Conservation (phyloP, 2,888 invertebrate species). For the Tiphia femorata region DNA sequence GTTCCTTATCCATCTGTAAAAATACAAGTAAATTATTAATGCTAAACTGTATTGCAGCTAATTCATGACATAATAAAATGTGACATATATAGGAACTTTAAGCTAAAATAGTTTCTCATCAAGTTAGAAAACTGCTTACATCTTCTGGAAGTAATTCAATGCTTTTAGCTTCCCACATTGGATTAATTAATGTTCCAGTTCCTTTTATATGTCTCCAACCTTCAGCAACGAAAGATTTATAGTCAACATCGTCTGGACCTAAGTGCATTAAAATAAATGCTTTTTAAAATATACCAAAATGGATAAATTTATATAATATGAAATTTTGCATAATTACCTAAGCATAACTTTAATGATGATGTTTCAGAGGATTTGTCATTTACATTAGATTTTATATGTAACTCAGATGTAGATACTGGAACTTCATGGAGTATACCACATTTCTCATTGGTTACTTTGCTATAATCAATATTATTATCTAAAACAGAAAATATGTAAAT, state of each 20-base stretch:
- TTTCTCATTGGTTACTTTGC: constrained; percentile 72
- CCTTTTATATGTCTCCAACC: constrained; percentile 76
- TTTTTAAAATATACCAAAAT: background rate
- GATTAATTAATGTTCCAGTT: constrained; percentile 64
- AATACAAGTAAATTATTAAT: constrained; percentile 17
- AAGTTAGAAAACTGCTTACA: constrained; percentile 40
- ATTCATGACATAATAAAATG: background rate
- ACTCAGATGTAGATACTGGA: constrained; percentile 76
- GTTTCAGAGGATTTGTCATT: too few relatives aligned
- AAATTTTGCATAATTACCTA: constrained; percentile 69
- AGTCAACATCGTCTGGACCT: constrained; percentile 73
- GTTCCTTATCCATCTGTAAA: constrained; percentile 69
- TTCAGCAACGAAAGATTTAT: constrained; percentile 76
- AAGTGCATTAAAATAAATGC: background rate
- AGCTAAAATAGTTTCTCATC: background rate
- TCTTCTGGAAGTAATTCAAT: constrained; percentile 75
- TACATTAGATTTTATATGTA: constrained; percentile 73
- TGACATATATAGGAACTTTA: background rate
- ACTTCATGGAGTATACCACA: constrained; percentile 72
- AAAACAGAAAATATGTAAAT: constrained; percentile 11
- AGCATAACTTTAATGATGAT: constrained; percentile 73
- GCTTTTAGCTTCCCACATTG: constrained; percentile 75
- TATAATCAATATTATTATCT: constrained; percentile 65
- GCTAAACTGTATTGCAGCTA: background rate
- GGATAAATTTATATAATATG: constrained; percentile 3